Percentiles rank a stretch among this genome's conserved stretches.
phyloP scores from a whole-genome alignment of 2,113 vertebrate species.

The Octodon degus region DNA sequence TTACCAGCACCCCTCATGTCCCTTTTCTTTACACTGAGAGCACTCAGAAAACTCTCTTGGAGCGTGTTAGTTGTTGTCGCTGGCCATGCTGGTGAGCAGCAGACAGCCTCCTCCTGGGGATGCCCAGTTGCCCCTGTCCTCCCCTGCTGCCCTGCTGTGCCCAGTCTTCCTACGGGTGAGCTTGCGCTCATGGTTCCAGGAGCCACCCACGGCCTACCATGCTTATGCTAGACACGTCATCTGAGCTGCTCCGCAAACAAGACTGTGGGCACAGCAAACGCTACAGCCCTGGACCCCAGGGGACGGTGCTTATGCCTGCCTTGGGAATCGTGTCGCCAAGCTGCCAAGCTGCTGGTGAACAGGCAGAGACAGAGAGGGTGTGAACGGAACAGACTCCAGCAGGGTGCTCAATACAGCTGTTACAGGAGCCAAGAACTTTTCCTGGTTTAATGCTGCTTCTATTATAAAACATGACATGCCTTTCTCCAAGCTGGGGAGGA shows the following conservation, averaged over 20 bases:
- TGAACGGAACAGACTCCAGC: neutral
- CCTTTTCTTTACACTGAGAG: neutral
- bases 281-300: neutral
- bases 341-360: neutral
- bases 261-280: neutral
- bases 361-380: neutral
- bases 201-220: fast-evolving
- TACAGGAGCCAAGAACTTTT: neutral
- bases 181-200: neutral
- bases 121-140: too few relatives aligned
- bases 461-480: neutral
- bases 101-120: neutral
- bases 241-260: neutral
- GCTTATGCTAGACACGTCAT: too few relatives aligned
- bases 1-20: neutral
- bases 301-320: neutral
- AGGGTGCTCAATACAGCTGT: neutral
- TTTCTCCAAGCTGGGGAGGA: neutral
- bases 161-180: too few relatives aligned
- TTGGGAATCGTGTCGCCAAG: neutral
- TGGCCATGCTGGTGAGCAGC: neutral
- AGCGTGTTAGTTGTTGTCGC: too few relatives aligned
- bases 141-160: neutral
- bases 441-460: neutral
- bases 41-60: neutral